Conservation (phyloP, 2,888 invertebrate genomes). For the Hydrotaea cyrtoneurina region DNA sequence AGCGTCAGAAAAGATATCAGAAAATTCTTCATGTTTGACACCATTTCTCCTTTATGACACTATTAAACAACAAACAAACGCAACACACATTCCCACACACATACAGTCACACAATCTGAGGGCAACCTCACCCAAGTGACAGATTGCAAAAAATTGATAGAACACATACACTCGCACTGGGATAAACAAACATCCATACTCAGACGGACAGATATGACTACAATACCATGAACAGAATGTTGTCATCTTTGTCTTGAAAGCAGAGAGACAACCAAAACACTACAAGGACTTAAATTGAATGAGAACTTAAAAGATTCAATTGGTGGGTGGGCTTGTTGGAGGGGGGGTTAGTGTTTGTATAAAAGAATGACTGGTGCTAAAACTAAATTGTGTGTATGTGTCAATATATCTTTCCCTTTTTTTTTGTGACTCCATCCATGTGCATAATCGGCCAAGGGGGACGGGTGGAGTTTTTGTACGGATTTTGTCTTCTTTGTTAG, state of each 20-base stretch:
- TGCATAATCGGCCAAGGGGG: too few relatives aligned
- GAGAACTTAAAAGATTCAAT: neutral
- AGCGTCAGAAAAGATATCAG: slow-evolving; percentile 11
- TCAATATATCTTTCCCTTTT: slow-evolving; percentile 26
- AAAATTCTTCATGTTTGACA: slow-evolving; percentile 44
- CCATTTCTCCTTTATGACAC: slow-evolving; percentile 40
- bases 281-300: neutral
- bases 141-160: slow-evolving; percentile 48
- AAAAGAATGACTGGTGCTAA: slow-evolving; percentile 10
- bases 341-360: neutral
- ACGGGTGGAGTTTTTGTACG: neutral
- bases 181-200: neutral
- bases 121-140: slow-evolving; percentile 44
- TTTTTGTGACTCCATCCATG: neutral
- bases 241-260: neutral
- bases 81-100: neutral
- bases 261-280: neutral
- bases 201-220: neutral
- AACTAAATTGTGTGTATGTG: slow-evolving; percentile 45
- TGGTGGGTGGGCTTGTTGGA: too few relatives aligned
- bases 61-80: neutral
- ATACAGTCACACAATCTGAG: neutral
- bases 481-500: too few relatives aligned
- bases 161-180: neutral
- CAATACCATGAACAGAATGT: neutral